Evolutionary conservation across 2,888 invertebrate species (phyloP), one percentile per base, ranked within the genome.

Genomic region (Eupithecia vulgata): DNA sequence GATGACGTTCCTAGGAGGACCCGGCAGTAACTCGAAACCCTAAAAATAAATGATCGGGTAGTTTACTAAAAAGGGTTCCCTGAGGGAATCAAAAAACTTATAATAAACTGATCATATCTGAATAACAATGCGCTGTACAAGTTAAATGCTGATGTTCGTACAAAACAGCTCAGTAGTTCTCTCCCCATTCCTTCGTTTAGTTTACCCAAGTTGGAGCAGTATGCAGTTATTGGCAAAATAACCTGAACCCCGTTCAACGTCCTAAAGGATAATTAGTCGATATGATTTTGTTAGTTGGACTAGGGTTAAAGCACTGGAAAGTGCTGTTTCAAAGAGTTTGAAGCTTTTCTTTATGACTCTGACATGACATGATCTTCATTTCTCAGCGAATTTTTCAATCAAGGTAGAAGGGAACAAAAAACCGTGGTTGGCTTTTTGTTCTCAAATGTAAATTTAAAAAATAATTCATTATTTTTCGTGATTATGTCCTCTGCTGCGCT

Each of bases 211-310:
- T 64, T 64, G 6, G 25, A 65, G 13, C 40, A 65, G 37, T 25
- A 40, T 70, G 65, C 57, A 70, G 65, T 70, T 70, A 70, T 65
- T 70, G 65, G 70, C 48, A 57, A 65, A 57, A 65, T 52, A 64
- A 65, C 52, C 65, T 65, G 40, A 59, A 57, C 15, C 57, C 25
- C 35, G 35, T 13, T 52, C n/a, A 67, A 68, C 37, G 37, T 68
- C 21, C 37, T 37, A 6, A 59, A 10, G 17, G 40, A 40, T 68
- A 68, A 59, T 40, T 59, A 42, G 40, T 61, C n/a, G 40, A n/a
- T 68, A 40, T 42, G 42, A 42, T 59, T 45, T 68, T 37, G 52
- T 57, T 13, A 68, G 52, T 65, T 65, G 25, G 13, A 35, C 37
- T 8, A 35, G 62, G 37, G 62, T 62, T 62, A n/a, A 21, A 21